Conservation (phyloP, 1,140 invertebrate genomes). For the Drosophila auraria region DNA sequence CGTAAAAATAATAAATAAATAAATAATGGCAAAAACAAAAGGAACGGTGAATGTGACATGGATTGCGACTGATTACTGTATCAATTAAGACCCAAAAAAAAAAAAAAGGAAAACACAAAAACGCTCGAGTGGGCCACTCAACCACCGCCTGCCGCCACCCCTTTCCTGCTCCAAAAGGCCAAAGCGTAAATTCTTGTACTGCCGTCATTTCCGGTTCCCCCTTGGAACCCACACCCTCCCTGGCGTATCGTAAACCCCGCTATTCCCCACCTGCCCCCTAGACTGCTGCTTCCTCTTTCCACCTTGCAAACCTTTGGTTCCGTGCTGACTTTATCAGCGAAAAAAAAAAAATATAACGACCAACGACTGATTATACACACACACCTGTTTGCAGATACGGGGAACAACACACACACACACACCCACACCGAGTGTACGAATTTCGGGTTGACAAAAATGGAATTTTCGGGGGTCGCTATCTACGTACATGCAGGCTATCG, state of each 20-base stretch:
- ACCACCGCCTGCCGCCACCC: neutral
- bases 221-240: constrained; percentile 2
- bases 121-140: constrained; percentile 17
- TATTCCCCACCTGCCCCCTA: constrained; percentile 1
- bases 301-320: constrained; percentile 52
- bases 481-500: constrained; percentile 50
- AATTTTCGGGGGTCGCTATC: constrained; percentile 56
- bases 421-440: constrained; percentile 11
- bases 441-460: neutral
- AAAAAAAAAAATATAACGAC: constrained; percentile 16
- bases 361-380: constrained; percentile 57
- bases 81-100: constrained; percentile 51
- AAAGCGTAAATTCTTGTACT: constrained; percentile 56
- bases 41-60: constrained; percentile 40
- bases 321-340: constrained; percentile 64
- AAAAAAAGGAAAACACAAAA: constrained; percentile 1
- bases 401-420: neutral
- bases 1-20: constrained; percentile 38
- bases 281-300: constrained; percentile 21
- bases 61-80: constrained; percentile 64
- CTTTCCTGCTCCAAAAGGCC: neutral
- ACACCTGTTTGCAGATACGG: constrained; percentile 33
- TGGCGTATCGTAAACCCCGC: constrained; percentile 38
- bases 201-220: constrained; percentile 72
- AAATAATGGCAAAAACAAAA: constrained; percentile 38